A percentile compares a stretch with the other conserved stretches of the same genome.
phyloP scores from a whole-genome alignment of 2,797 vertebrate genomes.

The Aldrovandia affinis region DNA sequence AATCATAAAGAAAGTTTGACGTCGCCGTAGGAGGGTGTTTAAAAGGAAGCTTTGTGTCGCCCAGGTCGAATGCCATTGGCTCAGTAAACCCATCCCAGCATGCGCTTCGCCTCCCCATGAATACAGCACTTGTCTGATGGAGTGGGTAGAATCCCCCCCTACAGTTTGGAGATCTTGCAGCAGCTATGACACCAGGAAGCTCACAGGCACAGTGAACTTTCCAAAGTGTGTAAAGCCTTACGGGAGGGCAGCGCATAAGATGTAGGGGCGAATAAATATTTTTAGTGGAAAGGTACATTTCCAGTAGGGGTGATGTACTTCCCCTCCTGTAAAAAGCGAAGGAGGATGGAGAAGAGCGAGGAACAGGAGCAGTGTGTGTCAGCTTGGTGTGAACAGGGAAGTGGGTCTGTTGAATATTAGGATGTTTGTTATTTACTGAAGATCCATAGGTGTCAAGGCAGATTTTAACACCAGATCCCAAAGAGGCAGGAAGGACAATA shows the following conservation, averaged over 20 bases:
- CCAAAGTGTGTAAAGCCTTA: constrained; percentile 48
- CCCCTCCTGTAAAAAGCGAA: neutral
- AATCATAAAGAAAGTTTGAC: constrained; percentile 71
- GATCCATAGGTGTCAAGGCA: neutral
- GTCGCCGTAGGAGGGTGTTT: constrained; percentile 86
- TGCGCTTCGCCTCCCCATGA: constrained; percentile 79
- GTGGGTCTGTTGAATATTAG: neutral
- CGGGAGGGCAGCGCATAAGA: neutral
- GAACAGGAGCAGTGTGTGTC: neutral
- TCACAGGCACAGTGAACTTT: constrained; percentile 45
- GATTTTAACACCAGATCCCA: neutral
- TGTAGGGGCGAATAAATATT: constrained; percentile 4
- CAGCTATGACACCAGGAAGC: constrained; percentile 63
- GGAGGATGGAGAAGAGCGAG: neutral
- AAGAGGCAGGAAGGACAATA: no score
- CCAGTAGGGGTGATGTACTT: constrained; percentile 14
- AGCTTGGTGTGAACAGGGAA: neutral
- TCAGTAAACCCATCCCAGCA: constrained; percentile 78
- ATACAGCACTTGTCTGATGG: constrained; percentile 77
- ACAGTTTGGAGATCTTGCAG: constrained; percentile 61
- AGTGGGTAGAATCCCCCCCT: constrained; percentile 68
- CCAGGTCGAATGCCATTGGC: constrained; percentile 78
- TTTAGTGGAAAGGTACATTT: constrained; percentile 6
- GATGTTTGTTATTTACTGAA: neutral
- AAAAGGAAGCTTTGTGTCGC: constrained; percentile 94